phyloP scores from a whole-genome alignment of 2,888 invertebrate species.

The Dasypogon diadema region DNA sequence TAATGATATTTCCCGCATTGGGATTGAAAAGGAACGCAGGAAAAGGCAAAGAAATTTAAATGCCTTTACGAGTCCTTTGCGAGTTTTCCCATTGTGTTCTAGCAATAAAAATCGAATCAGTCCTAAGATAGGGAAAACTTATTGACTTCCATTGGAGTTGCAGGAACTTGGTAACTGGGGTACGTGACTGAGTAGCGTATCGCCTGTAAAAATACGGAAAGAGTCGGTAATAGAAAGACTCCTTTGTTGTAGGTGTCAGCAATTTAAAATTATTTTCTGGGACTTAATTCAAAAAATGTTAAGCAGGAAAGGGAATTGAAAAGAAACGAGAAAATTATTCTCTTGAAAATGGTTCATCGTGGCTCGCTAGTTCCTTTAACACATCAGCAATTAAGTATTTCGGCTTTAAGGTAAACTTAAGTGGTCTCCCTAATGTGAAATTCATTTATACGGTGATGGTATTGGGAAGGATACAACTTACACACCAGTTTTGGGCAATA shows the following conservation, averaged over 20 bases:
- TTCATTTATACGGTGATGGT: slow-evolving; percentile 1
- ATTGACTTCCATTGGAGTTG: slow-evolving; percentile 32
- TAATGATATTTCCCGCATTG: neutral
- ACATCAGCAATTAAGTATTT: neutral
- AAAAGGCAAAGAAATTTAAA: slow-evolving; percentile 45
- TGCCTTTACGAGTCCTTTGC: slow-evolving; percentile 50
- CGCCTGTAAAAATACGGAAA: slow-evolving; percentile 37
- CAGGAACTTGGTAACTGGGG: slow-evolving; percentile 17
- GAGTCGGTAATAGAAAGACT: slow-evolving; percentile 10
- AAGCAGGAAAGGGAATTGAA: neutral
- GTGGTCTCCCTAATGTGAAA: slow-evolving; percentile 18
- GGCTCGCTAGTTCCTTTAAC: neutral
- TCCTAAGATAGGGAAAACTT: slow-evolving; percentile 42
- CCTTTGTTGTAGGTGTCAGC: slow-evolving; percentile 39
- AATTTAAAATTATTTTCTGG: slow-evolving; percentile 41
- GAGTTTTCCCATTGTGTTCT: slow-evolving; percentile 42
- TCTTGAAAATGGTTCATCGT: neutral
- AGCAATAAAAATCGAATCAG: slow-evolving; percentile 51
- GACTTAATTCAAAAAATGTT: slow-evolving; percentile 22
- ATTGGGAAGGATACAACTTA: slow-evolving; percentile 1
- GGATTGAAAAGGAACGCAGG: neutral
- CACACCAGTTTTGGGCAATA: slow-evolving; percentile 23
- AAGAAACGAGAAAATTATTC: neutral
- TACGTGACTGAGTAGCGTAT: slow-evolving; percentile 33
- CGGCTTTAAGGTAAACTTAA: neutral